Base-by-base conservation (phyloP, 1,140 invertebrate genomes). In the Apocrypta bakeri region DNA sequence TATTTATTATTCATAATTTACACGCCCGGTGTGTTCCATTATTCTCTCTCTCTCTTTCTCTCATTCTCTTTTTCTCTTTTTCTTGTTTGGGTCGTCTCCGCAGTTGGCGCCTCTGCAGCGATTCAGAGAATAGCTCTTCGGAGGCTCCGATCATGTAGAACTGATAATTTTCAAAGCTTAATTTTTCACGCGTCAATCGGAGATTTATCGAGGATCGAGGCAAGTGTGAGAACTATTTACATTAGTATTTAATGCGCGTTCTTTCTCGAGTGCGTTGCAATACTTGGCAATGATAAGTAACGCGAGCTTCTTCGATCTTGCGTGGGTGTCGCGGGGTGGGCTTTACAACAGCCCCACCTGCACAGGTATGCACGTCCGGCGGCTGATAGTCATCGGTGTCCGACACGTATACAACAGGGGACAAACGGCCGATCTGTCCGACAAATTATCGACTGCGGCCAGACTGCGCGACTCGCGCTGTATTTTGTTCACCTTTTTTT, bases 371-470 rank as follows among this genome's bases (percentile, higher is more conserved):
- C 88, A 56, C 48, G 48, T 56, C 48, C n/a, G 48, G 48, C 48
- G 48, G 87, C 89, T 87, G 90, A 92, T 91, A 90, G 37, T 81
- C 88, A 91, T 91, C 90, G 86, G 24, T 25, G 24, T 66, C 86
- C 85, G 83, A 88, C 85, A 89, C 85, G 87, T 56, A 56, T 56
- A n/a, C 48, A 56, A 80, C 87, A 89, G 84, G 85, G 87, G 90
- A 91, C 89, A 90, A 90, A 88, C 90, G 90, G 89, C 91, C 90
- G 91, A 88, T 91, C 90, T 90, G 88, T 88, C 87, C 89, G 90
- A 91, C 90, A 91, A 91, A 91, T 91, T 91, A 91, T 91, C 90
- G 89, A 91, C 87, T 89, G 86, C n/a, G n/a, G 86, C 88, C 88
- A 88, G 89, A 89, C 88, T 87, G 85, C 89, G 88, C 85, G 88